phyloP scores from a whole-genome alignment of 2,888 invertebrate species.

The Pasiphila rectangulata region DNA sequence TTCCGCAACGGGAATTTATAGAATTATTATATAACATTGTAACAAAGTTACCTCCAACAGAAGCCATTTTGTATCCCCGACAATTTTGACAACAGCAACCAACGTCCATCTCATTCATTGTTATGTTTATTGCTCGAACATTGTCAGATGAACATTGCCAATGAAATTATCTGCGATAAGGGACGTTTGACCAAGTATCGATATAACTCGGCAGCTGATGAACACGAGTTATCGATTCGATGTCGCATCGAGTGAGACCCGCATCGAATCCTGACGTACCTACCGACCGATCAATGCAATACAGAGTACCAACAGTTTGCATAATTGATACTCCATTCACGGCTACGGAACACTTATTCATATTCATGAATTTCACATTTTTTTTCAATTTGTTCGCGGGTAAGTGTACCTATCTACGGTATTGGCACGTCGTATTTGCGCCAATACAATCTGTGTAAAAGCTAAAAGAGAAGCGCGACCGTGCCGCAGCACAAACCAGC shows the following conservation, averaged over 20 bases:
- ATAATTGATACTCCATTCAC: slow-evolving; percentile 78
- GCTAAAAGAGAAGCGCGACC: slow-evolving; percentile 48
- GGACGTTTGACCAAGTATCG: slow-evolving; percentile 45
- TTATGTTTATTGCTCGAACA: slow-evolving; percentile 49
- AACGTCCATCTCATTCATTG: slow-evolving; percentile 43
- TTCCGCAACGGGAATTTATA: no score
- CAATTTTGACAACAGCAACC: slow-evolving; percentile 24
- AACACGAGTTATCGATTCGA: slow-evolving; percentile 44
- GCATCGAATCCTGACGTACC: slow-evolving; percentile 40
- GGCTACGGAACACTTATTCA: slow-evolving; percentile 71
- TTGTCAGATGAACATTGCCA: slow-evolving; percentile 46
- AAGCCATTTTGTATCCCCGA: slow-evolving; percentile 12
- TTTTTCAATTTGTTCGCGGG: slow-evolving; percentile 73
- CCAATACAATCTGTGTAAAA: slow-evolving; percentile 72
- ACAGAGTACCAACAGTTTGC: slow-evolving; percentile 65
- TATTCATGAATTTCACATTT: slow-evolving; percentile 78
- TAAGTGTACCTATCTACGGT: slow-evolving; percentile 73
- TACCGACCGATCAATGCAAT: slow-evolving; percentile 61
- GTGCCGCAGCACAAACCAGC: slow-evolving; percentile 43
- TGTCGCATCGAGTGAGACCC: slow-evolving; percentile 48
- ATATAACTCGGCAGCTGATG: slow-evolving; percentile 41
- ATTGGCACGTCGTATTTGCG: slow-evolving; percentile 63
- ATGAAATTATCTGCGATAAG: slow-evolving; percentile 44
- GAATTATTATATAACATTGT: no score
- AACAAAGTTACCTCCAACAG: not conserved